Conservation (phyloP, 2,797 vertebrate genomes). For the Hypotaenidia okinawae region DNA sequence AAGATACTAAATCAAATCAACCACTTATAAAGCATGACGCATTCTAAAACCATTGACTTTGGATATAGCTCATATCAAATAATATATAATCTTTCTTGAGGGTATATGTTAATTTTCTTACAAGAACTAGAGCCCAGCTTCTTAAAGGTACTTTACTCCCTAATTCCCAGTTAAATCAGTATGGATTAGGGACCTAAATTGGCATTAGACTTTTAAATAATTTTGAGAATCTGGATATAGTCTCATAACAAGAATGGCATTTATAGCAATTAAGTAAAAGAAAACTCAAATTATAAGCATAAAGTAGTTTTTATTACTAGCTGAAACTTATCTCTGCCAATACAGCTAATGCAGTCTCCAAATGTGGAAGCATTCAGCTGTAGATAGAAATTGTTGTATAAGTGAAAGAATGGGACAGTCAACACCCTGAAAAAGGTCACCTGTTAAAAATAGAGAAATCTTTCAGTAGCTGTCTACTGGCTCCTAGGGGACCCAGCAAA, state of each 20-base stretch:
- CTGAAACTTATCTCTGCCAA: not conserved
- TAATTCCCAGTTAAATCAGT: slow-evolving; percentile 55
- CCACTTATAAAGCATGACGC: slow-evolving; percentile 6
- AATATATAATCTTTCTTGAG: slow-evolving; percentile 57
- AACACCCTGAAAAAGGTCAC: not conserved
- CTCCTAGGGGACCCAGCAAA: not conserved
- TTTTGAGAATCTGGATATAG: slow-evolving; percentile 12
- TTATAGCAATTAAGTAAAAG: slow-evolving; percentile 38
- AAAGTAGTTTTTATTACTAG: not conserved
- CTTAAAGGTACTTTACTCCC: slow-evolving; percentile 39
- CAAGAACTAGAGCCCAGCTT: slow-evolving; percentile 8
- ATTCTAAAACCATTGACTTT: slow-evolving; percentile 2
- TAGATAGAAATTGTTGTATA: not conserved
- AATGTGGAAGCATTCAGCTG: not conserved
- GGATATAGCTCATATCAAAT: slow-evolving; percentile 23
- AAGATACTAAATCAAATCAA: slow-evolving; percentile 10
- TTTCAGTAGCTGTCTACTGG: not conserved
- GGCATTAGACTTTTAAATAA: slow-evolving; percentile 58
- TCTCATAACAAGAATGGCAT: not conserved
- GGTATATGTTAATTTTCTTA: slow-evolving; percentile 47
- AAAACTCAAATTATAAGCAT: not conserved
- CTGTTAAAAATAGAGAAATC: not conserved
- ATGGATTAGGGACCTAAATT: slow-evolving; percentile 57
- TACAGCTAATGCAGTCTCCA: not conserved
- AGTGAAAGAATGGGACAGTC: not conserved